These are phyloP conservation scores for Colletes collaris DNA, from an alignment of 2,888 invertebrate genomes.

Conservation along the genomic window DNA sequence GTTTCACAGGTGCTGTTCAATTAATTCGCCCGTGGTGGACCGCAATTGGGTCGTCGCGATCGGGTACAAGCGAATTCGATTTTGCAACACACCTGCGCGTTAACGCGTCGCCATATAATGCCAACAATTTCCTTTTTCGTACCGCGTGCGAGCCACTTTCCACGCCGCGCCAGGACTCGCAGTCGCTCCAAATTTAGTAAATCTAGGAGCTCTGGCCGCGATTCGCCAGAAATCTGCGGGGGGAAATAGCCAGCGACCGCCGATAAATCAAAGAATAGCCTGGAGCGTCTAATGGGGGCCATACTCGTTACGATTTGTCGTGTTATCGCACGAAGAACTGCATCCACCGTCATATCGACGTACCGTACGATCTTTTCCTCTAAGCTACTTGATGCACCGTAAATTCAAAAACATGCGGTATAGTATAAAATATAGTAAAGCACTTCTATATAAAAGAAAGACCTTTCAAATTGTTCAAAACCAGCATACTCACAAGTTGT, in stretches of 20 bases:
- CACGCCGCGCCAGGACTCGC: constrained; percentile 22
- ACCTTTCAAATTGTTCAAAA: too few species aligned
- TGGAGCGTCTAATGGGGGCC: neutral
- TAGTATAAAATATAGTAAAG: too few species aligned
- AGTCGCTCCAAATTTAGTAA: constrained; percentile 56
- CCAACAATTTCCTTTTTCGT: constrained; percentile 56
- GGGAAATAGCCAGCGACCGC: constrained; percentile 4
- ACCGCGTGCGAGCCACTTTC: constrained; percentile 22
- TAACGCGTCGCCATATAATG: constrained; percentile 35
- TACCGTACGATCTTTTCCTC: too few species aligned
- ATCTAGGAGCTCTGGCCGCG: constrained; percentile 21
- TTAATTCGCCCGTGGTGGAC: constrained; percentile 54
- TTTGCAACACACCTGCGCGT: constrained; percentile 40
- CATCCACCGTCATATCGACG: too few species aligned
- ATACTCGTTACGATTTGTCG: too few species aligned
- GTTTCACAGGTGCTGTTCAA: constrained; percentile 43
- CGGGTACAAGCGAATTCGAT: constrained; percentile 57
- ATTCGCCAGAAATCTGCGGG: constrained; percentile 31
- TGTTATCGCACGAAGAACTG: too few species aligned
- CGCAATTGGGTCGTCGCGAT: constrained; percentile 56
- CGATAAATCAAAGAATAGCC: constrained; percentile 43
- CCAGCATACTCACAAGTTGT: too few species aligned
- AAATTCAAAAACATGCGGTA: too few species aligned
- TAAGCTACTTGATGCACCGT: too few species aligned
- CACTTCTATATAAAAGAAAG: too few species aligned